Percentiles rank a stretch among this genome's conserved stretches.
Evolutionary conservation across 2,113 vertebrate genomes (phyloP).

Genomic region (Paedocypris sp.): DNA sequence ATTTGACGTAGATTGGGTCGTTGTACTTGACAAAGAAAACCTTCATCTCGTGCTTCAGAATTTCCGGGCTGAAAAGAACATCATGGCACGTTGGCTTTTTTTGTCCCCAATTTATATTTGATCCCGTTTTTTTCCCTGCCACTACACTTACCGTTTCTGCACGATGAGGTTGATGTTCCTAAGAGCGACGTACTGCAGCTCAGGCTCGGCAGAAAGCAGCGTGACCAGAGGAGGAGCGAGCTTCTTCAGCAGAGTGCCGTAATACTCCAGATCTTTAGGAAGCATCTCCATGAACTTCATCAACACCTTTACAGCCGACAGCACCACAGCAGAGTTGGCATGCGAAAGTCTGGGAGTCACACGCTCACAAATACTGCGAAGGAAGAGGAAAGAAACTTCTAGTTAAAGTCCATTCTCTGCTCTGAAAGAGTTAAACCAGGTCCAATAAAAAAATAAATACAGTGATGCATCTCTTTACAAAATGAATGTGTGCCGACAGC

Average conservation of each 20-base stretch:
- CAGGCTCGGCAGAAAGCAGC: constrained; percentile 85
- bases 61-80: constrained; percentile 70
- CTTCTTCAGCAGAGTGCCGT: constrained; percentile 90
- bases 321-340: constrained; percentile 92
- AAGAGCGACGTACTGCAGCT: constrained; percentile 93
- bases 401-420: background rate
- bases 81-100: background rate
- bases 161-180: constrained; percentile 98
- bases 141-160: constrained; percentile 78
- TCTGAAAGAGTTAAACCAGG: background rate
- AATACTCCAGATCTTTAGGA: constrained; percentile 95
- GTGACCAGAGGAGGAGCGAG: constrained; percentile 93
- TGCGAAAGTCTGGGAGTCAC: constrained; percentile 93
- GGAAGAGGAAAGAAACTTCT: background rate
- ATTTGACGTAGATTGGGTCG: constrained; percentile 95
- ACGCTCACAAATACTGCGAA: constrained; percentile 83
- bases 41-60: constrained; percentile 98
- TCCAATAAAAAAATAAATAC: background rate
- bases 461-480: background rate
- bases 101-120: background rate
- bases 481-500: no score
- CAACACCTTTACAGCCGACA: constrained; percentile 92
- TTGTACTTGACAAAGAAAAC: constrained; percentile 99
- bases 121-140: background rate
- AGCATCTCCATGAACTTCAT: constrained; percentile 99